Evolutionary conservation across 2,888 invertebrate species (phyloP).

Genomic region (Lasioglossum malachurum): DNA sequence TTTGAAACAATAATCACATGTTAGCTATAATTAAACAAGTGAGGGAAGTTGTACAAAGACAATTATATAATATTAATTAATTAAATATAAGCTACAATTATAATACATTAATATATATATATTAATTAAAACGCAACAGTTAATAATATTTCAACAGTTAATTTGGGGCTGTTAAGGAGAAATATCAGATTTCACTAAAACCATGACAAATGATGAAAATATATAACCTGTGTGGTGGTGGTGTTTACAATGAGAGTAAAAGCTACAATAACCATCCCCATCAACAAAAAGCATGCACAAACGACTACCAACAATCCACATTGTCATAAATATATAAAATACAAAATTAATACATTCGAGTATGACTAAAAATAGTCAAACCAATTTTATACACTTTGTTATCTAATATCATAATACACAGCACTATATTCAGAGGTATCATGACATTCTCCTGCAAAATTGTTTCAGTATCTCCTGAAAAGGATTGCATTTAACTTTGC

Average conservation of each 20-base stretch:
- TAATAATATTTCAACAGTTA: background rate
- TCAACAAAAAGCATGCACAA: background rate
- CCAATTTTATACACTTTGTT: background rate
- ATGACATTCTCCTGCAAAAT: background rate
- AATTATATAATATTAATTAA: background rate
- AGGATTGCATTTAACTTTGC: background rate
- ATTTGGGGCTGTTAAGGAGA: background rate
- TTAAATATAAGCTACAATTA: background rate
- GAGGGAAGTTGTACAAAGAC: background rate
- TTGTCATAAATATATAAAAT: too few relatives aligned
- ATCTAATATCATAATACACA: background rate
- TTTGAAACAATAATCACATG: background rate
- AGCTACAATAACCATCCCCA: background rate
- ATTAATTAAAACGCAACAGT: background rate
- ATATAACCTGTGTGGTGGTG: too few relatives aligned
- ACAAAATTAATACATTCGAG: too few relatives aligned
- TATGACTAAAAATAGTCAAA: too few relatives aligned
- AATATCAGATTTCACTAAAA: too few relatives aligned
- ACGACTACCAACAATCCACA: too few relatives aligned
- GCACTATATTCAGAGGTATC: background rate
- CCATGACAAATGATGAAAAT: background rate
- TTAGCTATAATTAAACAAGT: background rate
- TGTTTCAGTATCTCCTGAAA: background rate
- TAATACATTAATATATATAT: background rate
- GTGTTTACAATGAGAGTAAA: background rate